phyloP scores from a whole-genome alignment of 2,113 vertebrate genomes.

The Oreochromis niloticus region DNA sequence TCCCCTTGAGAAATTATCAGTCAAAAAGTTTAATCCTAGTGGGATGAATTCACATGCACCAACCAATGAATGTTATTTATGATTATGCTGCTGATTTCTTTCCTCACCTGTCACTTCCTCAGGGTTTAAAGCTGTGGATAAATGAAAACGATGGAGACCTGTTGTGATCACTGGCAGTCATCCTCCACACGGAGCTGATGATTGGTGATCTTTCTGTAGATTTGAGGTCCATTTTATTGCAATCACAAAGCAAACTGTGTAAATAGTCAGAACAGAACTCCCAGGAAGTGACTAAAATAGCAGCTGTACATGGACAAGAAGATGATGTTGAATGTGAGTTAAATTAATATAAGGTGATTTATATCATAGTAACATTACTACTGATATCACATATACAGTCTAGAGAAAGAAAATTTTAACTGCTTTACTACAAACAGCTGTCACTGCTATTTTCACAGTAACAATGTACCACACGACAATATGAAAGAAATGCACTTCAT shows the following conservation, averaged over 20 bases:
- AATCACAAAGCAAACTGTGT: neutral
- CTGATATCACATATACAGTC: neutral
- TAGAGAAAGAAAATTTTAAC: neutral
- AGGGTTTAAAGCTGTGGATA: neutral
- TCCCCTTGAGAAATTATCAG: neutral
- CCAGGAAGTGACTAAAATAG: neutral
- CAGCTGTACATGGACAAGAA: neutral
- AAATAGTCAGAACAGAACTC: neutral
- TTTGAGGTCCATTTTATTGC: neutral
- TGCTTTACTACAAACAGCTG: neutral
- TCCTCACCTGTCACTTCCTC: neutral
- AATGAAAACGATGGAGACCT: neutral
- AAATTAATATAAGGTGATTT: neutral
- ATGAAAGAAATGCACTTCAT: neutral
- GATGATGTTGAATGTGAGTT: neutral
- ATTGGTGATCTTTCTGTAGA: neutral
- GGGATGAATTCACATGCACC: neutral
- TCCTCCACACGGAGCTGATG: neutral
- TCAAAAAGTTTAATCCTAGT: neutral
- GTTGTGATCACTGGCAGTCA: neutral
- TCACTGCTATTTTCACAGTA: neutral
- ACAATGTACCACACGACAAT: neutral
- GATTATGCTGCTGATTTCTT: neutral
- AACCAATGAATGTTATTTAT: neutral
- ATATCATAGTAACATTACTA: neutral